Conservation (phyloP, 1,140 invertebrate species). For the Drosophila kepulauana region DNA sequence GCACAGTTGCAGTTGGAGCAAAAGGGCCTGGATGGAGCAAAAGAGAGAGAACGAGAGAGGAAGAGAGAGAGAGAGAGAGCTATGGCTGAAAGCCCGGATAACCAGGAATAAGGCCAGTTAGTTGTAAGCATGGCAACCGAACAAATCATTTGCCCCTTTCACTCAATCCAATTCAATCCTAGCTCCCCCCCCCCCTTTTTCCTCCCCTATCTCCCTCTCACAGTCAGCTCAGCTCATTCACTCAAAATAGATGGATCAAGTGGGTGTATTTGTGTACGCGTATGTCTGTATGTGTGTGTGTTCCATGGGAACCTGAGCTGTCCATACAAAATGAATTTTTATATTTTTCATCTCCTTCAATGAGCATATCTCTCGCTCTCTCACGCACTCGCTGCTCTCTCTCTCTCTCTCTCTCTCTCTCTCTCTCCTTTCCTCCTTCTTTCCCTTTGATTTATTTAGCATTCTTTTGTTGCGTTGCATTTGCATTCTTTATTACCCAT, state of each 20-base stretch:
- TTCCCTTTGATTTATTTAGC: neutral
- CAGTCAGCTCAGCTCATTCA: neutral
- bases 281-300: constrained; percentile 4
- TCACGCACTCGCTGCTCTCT: too few species aligned
- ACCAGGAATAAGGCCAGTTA: constrained; percentile 1
- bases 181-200: neutral
- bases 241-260: neutral
- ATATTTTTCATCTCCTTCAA: constrained; percentile 10
- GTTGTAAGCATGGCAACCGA: constrained; percentile 25
- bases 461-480: constrained; percentile 9
- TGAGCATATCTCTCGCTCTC: too few species aligned
- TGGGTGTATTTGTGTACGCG: neutral
- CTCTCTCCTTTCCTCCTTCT: neutral
- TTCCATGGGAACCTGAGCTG: constrained; percentile 7
- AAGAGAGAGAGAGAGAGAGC: neutral
- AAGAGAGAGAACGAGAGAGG: neutral
- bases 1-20: neutral
- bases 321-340: constrained; percentile 13
- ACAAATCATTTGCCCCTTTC: constrained; percentile 10
- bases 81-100: constrained; percentile 12
- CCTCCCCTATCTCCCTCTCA: neutral
- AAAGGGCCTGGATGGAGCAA: neutral
- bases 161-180: neutral
- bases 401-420: too few species aligned
- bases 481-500: neutral